These are phyloP conservation scores for Atractosteus spatula DNA, from an alignment of 2,113 vertebrate species.

Conservation along the genomic window DNA sequence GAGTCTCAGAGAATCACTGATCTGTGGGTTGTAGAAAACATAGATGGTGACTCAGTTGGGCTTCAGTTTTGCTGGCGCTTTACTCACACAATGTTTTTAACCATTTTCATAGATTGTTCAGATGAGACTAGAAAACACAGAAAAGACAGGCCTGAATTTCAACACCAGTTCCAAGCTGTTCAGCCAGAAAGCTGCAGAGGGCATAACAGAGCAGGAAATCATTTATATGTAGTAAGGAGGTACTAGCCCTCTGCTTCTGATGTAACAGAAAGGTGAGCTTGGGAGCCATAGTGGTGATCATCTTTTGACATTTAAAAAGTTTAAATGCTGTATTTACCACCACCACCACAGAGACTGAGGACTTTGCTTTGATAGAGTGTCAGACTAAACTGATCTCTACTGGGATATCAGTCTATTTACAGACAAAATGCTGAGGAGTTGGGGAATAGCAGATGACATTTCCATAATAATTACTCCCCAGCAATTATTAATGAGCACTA, in stretches of 20 bases:
- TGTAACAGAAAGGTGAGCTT: too few relatives aligned
- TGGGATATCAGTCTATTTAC: background rate
- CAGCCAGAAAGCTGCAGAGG: background rate
- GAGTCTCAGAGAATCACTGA: too few relatives aligned
- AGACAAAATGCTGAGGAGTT: conserved; percentile 7
- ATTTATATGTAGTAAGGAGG: too few relatives aligned
- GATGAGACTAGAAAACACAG: too few relatives aligned
- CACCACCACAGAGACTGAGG: conserved; percentile 18
- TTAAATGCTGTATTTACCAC: background rate
- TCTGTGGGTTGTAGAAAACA: too few relatives aligned
- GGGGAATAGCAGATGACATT: conserved; percentile 3
- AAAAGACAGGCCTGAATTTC: too few relatives aligned
- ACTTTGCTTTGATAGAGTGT: conserved; percentile 23
- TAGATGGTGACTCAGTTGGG: too few relatives aligned
- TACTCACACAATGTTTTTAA: too few relatives aligned
- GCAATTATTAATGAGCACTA: conserved; percentile 8
- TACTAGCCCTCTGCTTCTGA: too few relatives aligned
- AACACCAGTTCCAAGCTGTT: too few relatives aligned
- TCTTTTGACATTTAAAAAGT: background rate
- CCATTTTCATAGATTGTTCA: too few relatives aligned
- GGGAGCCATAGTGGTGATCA: background rate
- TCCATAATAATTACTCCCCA: conserved; percentile 8
- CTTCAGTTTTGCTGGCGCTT: too few relatives aligned
- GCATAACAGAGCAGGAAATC: background rate
- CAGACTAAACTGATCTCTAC: background rate